A percentile compares a stretch with the other conserved stretches of the same genome.
Conservation (phyloP, 2,113 vertebrate species). For the Sander lucioperca region DNA sequence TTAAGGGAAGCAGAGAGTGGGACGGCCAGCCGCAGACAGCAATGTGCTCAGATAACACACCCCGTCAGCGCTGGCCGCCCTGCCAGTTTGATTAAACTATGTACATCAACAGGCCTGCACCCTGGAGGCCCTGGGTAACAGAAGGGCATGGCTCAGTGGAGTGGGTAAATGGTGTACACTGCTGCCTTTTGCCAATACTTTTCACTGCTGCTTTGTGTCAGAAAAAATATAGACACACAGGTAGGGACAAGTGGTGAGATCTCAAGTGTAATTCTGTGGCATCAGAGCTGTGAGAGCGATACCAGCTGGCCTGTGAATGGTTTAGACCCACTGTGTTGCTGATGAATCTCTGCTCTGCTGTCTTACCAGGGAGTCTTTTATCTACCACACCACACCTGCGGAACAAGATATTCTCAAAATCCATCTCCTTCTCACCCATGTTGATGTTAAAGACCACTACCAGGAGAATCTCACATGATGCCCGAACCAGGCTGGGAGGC, state of each 20-base stretch:
- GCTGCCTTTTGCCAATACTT: conserved; percentile 59
- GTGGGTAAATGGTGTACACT: conserved; percentile 53
- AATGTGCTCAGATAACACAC: conserved; percentile 60
- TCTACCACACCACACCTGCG: conserved; percentile 67
- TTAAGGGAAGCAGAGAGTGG: conserved; percentile 27
- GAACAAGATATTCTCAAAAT: conserved; percentile 60
- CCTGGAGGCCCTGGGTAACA: conserved; percentile 59
- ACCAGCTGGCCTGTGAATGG: conserved; percentile 63
- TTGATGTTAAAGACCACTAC: conserved; percentile 59
- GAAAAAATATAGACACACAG: conserved; percentile 14
- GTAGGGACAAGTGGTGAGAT: conserved; percentile 35
- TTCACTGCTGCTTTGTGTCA: conserved; percentile 50
- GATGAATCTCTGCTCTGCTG: conserved; percentile 68
- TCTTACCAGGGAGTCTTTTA: conserved; percentile 60
- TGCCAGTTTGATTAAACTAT: conserved; percentile 74
- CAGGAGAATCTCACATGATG: conserved; percentile 43
- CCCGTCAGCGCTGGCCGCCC: conserved; percentile 54
- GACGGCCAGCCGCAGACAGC: conserved; percentile 44
- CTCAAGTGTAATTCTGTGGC: conserved; percentile 39
- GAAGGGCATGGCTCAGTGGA: conserved; percentile 43
- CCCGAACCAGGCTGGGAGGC: conserved; percentile 63
- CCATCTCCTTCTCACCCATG: conserved; percentile 48
- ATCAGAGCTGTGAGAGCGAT: conserved; percentile 42
- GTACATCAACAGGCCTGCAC: conserved; percentile 54
- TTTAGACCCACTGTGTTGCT: conserved; percentile 63